A percentile compares a stretch with the other conserved stretches of the same genome.
These are phyloP conservation scores for Gavia stellata DNA, from an alignment of 2,113 vertebrate species.

Conservation along the genomic window DNA sequence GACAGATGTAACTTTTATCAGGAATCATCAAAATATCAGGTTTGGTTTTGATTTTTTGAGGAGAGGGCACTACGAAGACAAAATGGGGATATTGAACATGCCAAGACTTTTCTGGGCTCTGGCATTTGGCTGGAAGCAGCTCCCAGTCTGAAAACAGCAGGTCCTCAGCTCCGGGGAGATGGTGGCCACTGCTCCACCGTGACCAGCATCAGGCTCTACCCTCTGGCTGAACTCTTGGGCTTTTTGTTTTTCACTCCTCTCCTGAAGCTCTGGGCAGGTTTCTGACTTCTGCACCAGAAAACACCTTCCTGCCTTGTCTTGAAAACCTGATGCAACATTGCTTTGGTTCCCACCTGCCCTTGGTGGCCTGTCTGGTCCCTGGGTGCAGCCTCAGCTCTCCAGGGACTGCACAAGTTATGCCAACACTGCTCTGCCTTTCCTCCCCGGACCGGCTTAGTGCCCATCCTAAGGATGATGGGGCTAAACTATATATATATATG, in stretches of 20 bases:
- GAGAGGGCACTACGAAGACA: neutral
- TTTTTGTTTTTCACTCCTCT: neutral
- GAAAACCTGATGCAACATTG: neutral
- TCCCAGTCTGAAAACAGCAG: neutral
- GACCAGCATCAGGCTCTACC: neutral
- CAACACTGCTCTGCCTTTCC: neutral
- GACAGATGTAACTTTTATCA: conserved; percentile 17
- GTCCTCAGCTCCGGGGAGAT: neutral
- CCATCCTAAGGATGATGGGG: neutral
- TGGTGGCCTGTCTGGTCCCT: neutral
- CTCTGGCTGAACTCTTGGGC: neutral
- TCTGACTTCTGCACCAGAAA: neutral
- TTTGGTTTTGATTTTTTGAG: neutral
- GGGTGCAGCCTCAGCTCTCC: neutral
- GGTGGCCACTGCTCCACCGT: accelerated
- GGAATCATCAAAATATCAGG: neutral
- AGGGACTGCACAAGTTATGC: neutral
- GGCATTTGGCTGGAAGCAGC: neutral
- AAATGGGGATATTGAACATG: neutral
- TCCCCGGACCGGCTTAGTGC: neutral
- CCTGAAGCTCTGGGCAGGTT: neutral
- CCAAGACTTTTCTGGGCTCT: neutral
- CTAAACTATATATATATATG: neutral
- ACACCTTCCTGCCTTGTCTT: neutral
- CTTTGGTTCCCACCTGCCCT: neutral